These are phyloP conservation scores for Monodelphis domestica DNA, from an alignment of 2,797 vertebrate genomes.

Conservation along the genomic window DNA sequence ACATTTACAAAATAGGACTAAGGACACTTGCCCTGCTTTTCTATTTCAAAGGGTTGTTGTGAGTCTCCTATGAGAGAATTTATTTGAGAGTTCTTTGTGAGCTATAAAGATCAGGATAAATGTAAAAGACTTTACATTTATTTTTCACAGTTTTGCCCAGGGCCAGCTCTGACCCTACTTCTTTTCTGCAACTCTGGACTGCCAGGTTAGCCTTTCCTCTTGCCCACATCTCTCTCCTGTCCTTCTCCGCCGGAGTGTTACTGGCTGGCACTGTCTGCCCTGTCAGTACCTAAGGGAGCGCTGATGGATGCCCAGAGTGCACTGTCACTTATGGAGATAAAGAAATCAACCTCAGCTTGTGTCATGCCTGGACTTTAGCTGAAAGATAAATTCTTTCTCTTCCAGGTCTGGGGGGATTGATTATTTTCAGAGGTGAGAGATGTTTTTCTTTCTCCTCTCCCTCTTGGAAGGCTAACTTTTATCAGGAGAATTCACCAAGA, in stretches of 20 bases:
- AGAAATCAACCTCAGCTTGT: slow-evolving; percentile 1
- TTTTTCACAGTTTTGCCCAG: neutral
- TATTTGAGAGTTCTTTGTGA: neutral
- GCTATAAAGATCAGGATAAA: neutral
- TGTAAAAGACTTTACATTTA: neutral
- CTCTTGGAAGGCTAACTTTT: slow-evolving; percentile 34
- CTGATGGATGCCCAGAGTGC: neutral
- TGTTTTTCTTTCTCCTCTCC: neutral
- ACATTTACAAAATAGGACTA: neutral
- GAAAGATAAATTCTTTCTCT: slow-evolving; percentile 31
- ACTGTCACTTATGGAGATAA: neutral
- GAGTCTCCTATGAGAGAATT: neutral
- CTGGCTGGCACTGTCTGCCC: neutral
- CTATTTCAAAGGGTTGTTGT: neutral
- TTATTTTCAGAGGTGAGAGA: slow-evolving; percentile 28
- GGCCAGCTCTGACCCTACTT: neutral
- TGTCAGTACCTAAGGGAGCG: slow-evolving; percentile 4
- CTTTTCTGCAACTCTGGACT: neutral
- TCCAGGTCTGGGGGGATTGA: slow-evolving; percentile 20
- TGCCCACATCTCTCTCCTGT: no score
- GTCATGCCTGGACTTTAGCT: slow-evolving; percentile 24
- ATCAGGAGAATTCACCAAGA: neutral
- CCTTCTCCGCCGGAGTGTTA: neutral
- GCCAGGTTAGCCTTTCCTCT: neutral
- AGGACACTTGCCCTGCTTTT: neutral